Conservation (phyloP, 2,797 vertebrate genomes). For the Sebastes elongatus region DNA sequence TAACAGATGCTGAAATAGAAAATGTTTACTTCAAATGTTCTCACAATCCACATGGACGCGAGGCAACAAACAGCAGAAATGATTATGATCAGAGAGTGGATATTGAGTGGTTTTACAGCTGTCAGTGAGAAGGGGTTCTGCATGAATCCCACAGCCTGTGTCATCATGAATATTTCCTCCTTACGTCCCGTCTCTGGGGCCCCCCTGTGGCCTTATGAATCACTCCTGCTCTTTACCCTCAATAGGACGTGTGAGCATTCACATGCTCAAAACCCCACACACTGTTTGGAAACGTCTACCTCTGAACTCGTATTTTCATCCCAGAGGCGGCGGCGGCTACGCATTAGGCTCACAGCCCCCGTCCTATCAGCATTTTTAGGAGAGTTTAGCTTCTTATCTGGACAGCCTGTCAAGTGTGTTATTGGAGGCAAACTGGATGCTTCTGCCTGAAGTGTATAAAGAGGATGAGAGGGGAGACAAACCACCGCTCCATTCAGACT, state of each 20-base stretch:
- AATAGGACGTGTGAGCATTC: slow-evolving; percentile 12
- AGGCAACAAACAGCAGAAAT: background rate
- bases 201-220: slow-evolving; percentile 81
- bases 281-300: slow-evolving; percentile 15
- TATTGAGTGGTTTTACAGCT: slow-evolving; percentile 3
- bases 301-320: slow-evolving; percentile 35
- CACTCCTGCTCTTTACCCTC: slow-evolving; percentile 51
- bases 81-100: background rate
- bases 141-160: slow-evolving; percentile 1
- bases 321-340: slow-evolving; percentile 1
- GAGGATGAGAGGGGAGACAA: slow-evolving; percentile 50
- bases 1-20: slow-evolving; percentile 23
- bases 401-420: slow-evolving; percentile 56
- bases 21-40: slow-evolving; percentile 18
- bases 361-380: slow-evolving; percentile 41
- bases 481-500: slow-evolving; percentile 50
- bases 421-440: slow-evolving; percentile 48
- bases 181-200: slow-evolving; percentile 78
- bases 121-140: background rate
- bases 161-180: slow-evolving; percentile 27
- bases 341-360: slow-evolving; percentile 24
- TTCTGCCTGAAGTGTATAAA: slow-evolving; percentile 49
- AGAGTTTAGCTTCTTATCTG: slow-evolving; percentile 59
- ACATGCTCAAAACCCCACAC: slow-evolving; percentile 3
- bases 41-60: background rate